Base-by-base conservation (phyloP, 2,113 vertebrate species). In the Cinclus mexicanus region DNA sequence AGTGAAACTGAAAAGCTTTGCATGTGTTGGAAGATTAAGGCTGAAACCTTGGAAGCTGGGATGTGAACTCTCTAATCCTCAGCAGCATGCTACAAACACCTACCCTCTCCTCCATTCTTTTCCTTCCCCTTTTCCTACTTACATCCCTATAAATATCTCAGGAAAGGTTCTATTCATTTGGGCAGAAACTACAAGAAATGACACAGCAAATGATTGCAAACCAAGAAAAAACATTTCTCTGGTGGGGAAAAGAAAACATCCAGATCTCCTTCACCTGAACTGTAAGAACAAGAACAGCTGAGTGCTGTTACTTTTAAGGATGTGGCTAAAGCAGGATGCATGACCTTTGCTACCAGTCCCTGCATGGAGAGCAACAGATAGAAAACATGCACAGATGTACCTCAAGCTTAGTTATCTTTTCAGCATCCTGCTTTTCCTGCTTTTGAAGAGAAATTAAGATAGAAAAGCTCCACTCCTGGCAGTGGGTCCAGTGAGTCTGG, bases 1-100 rank as follows among this genome's bases (percentile, higher is more conserved):
- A 86, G 79, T 83, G 83, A 96, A 96, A 96, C 78, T 63, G 83
- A 93, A 97, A 93, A 79, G 90, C 85, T 96, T 96, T 94, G 68
- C 69, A 12, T 81, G 49, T 75, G 64, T 59, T 90, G 83, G 68
- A 87, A 95, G 92, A 95, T 97, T 92, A 97, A 93, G 59, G 26
- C 75, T 88, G 92, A 93, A 93, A 94, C 85, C 82, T 93, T 77
- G 74, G 92, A 92, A 75, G 87, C 92, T 88, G 17, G 82, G 85
- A 89, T 90, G 90, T 91, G 70, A 47, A 50, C 70, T 87, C 82
- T 46, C 33, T 94, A 95, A 95, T 94, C 90, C 93, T 74, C 47
- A 78, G 64, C 83, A 95, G 75, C 63, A 63, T 23, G n/a, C 50
- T 91, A 76, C 82, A 83, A 70, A 93, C 78, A 90, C 50, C 67